Conservation (phyloP, 2,113 vertebrate genomes). For the Ptilorrhoa leucosticta region DNA sequence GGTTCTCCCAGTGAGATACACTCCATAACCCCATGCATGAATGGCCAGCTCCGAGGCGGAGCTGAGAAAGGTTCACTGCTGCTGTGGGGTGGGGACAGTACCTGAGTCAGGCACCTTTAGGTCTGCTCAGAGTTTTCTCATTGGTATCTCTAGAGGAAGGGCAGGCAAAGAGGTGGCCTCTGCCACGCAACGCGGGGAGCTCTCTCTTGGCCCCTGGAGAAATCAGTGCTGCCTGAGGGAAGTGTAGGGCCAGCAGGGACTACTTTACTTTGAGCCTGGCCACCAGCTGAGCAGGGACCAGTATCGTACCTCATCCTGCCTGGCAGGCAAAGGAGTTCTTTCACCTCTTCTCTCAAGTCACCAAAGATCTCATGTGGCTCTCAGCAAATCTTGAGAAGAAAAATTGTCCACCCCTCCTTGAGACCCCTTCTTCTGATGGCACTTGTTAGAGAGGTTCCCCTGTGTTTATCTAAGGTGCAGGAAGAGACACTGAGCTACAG, state of each 20-base stretch:
- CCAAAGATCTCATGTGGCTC: not conserved
- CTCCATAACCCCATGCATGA: rapidly evolving
- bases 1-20: not conserved
- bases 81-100: not conserved
- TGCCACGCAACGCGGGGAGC: rapidly evolving
- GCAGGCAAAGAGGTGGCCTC: not conserved
- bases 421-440: not conserved
- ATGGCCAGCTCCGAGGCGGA: not conserved
- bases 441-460: not conserved
- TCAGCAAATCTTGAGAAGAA: not conserved
- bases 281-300: not conserved
- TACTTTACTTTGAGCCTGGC: not conserved
- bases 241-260: not conserved
- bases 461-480: not conserved
- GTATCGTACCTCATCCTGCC: not conserved
- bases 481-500: not conserved
- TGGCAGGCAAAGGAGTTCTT: not conserved
- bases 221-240: not conserved
- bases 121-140: not conserved
- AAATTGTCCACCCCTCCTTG: not conserved
- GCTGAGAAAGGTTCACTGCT: not conserved
- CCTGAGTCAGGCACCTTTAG: not conserved
- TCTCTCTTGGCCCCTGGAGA: not conserved
- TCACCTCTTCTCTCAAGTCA: not conserved
- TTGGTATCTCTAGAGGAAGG: not conserved